phyloP scores from a whole-genome alignment of 2,797 vertebrate species.

The Acipenser ruthenus region DNA sequence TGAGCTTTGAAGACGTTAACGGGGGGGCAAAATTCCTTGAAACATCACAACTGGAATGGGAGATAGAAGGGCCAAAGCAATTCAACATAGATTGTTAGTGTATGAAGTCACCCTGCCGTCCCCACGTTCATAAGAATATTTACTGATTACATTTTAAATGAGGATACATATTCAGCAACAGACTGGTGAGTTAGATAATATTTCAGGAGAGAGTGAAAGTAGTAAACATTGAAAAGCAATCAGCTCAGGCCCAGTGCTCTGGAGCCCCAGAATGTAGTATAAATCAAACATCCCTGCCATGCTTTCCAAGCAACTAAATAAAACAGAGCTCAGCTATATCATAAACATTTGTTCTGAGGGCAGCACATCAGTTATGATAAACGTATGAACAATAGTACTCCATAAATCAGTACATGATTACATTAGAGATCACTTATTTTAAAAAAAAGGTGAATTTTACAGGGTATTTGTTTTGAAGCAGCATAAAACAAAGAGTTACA shows the following conservation, averaged over 20 bases:
- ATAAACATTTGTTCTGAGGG: slow-evolving; percentile 12
- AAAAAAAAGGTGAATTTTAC: slow-evolving; percentile 19
- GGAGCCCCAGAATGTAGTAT: neutral
- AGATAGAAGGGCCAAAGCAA: no score
- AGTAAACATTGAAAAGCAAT: slow-evolving; percentile 4
- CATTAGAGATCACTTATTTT: slow-evolving; percentile 20
- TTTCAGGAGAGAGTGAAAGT: neutral
- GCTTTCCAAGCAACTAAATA: slow-evolving; percentile 13
- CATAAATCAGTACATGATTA: slow-evolving; percentile 21
- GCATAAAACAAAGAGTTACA: slow-evolving; percentile 25
- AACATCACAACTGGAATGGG: no score
- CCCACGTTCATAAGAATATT: no score
- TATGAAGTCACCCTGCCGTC: no score
- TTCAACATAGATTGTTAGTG: no score
- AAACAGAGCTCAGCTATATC: slow-evolving; percentile 1
- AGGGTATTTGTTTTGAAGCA: slow-evolving; percentile 16
- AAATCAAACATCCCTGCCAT: neutral
- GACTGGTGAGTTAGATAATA: no score
- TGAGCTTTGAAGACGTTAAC: no score
- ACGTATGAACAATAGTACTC: slow-evolving; percentile 21
- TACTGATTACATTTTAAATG: no score
- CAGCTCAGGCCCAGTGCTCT: slow-evolving; percentile 3
- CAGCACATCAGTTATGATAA: slow-evolving; percentile 16
- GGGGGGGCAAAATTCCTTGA: no score
- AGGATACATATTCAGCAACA: no score